Conservation (phyloP, 1,140 invertebrate genomes). For the Drosophila neocordata region DNA sequence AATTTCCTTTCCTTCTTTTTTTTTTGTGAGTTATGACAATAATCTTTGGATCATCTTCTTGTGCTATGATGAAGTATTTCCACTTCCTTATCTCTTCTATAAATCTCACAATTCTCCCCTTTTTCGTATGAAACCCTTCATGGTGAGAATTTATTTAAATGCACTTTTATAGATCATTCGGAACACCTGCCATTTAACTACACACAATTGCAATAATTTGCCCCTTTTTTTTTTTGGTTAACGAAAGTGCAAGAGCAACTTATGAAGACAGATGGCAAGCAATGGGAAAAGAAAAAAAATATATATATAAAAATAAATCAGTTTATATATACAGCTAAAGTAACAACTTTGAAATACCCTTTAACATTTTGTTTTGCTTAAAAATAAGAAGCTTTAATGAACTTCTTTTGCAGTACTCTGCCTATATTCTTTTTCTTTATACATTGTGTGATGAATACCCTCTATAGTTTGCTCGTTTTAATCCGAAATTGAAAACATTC, state of each 20-base stretch:
- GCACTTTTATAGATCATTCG: constrained; percentile 61
- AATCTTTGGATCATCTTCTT: constrained; percentile 19
- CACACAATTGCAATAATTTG: constrained; percentile 46
- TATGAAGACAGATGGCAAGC: constrained; percentile 39
- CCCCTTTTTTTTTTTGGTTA: constrained; percentile 18
- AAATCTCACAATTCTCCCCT: constrained; percentile 37
- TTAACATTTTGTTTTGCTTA: too few species aligned
- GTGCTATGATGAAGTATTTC: constrained; percentile 12
- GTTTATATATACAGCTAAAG: neutral
- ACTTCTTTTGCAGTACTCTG: too few species aligned
- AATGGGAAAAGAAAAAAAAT: constrained; percentile 8
- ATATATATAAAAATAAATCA: constrained; percentile 13
- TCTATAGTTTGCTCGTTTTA: too few species aligned
- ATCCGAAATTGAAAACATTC: too few species aligned
- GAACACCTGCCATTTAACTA: constrained; percentile 51
- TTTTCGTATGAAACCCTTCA: constrained; percentile 24
- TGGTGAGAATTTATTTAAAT: constrained; percentile 74
- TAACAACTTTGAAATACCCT: neutral
- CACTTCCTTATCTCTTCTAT: constrained; percentile 48
- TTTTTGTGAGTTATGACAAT: constrained; percentile 3
- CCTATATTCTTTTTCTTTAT: neutral
- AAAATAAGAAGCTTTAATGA: neutral
- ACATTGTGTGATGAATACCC: neutral
- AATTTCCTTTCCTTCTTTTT: neutral
- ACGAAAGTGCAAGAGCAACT: constrained; percentile 51